phyloP scores from a whole-genome alignment of 2,797 vertebrate genomes.

The Clamator glandarius region DNA sequence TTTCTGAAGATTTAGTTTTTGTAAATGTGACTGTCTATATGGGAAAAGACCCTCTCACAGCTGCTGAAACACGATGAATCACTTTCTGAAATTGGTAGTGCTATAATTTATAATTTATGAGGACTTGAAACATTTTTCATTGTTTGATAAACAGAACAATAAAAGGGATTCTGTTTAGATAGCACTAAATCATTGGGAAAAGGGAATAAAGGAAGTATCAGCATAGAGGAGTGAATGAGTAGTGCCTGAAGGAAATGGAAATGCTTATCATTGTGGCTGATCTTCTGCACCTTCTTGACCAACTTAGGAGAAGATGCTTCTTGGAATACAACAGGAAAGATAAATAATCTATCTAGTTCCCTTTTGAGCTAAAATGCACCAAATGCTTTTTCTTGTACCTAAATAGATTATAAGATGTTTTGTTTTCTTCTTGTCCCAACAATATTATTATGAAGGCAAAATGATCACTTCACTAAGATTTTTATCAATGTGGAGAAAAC shows the following conservation, averaged over 20 bases:
- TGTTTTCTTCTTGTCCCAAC: not conserved
- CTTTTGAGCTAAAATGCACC: not conserved
- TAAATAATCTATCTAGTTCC: not conserved
- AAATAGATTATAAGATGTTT: not conserved
- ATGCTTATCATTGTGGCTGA: not conserved
- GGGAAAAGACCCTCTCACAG: not conserved
- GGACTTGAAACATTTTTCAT: not conserved
- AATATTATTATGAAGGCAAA: not conserved
- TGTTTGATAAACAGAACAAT: not conserved
- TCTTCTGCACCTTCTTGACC: not conserved
- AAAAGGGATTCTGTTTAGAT: not conserved
- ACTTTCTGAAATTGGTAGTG: not conserved
- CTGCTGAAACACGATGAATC: not conserved
- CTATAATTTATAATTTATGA: not conserved
- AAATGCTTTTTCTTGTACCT: not conserved
- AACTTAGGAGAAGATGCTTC: not conserved
- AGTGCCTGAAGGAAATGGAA: not conserved
- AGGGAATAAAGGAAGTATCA: not conserved
- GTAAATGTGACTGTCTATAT: not conserved
- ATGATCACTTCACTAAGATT: not conserved
- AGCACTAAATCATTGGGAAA: not conserved
- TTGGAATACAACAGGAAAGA: not conserved
- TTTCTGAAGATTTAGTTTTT: conserved; percentile 2
- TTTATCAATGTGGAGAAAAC: not conserved
- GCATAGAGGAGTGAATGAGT: not conserved